Percentiles rank a stretch among this genome's conserved stretches.
These are phyloP conservation scores for Acrobeloides nanus DNA, from an alignment of 2,888 invertebrate species.

Conservation along the genomic window DNA sequence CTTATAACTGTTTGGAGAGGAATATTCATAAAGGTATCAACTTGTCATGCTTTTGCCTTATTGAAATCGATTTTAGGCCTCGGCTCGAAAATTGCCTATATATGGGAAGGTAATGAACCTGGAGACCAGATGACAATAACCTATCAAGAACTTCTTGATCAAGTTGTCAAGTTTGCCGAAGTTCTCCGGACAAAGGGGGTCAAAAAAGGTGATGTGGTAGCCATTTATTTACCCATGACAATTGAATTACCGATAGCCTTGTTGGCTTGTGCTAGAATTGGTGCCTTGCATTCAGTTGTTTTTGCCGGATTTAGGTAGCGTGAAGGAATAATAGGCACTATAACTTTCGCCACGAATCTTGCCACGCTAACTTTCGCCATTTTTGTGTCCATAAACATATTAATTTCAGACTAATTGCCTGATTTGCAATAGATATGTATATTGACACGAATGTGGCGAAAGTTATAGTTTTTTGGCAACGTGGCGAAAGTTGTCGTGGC, in stretches of 20 bases:
- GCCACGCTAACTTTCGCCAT: too few relatives aligned
- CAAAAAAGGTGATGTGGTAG: slow-evolving; percentile 78
- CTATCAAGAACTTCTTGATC: slow-evolving; percentile 31
- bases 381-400: too few relatives aligned
- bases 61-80: slow-evolving; percentile 15
- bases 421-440: too few relatives aligned
- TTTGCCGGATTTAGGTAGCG: slow-evolving; percentile 71
- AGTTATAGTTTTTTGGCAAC: too few relatives aligned
- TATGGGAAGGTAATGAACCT: slow-evolving; percentile 90
- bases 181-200: slow-evolving; percentile 55
- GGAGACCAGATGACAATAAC: slow-evolving; percentile 64
- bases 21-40: slow-evolving; percentile 72
- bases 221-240: slow-evolving; percentile 99
- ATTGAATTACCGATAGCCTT: slow-evolving; percentile 79
- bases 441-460: too few relatives aligned
- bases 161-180: slow-evolving; percentile 42
- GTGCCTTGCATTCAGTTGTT: slow-evolving; percentile 90
- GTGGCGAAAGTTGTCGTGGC: too few relatives aligned
- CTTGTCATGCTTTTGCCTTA: background rate
- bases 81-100: slow-evolving; percentile 34
- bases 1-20: slow-evolving; percentile 86
- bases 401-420: too few relatives aligned
- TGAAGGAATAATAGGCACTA: too few relatives aligned
- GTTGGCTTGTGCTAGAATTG: slow-evolving; percentile 90
- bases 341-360: too few relatives aligned